Evolutionary conservation across 1,140 invertebrate genomes (phyloP).

Genomic region (Tetragonula clypearis): DNA sequence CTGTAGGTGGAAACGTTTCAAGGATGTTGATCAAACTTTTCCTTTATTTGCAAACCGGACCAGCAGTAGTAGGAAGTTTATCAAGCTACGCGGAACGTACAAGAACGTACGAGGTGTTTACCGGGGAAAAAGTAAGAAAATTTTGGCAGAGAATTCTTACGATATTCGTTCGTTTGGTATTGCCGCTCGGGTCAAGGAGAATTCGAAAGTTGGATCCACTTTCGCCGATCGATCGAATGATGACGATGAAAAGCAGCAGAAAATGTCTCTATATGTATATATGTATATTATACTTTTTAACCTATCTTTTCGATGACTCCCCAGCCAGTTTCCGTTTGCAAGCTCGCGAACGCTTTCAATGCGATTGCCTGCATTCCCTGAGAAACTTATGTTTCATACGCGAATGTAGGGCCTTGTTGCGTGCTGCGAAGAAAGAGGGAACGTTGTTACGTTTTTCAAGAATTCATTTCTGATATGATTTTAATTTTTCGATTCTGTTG

Average conservation of each 20-base stretch:
- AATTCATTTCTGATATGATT: background rate
- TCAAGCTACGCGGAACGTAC: background rate
- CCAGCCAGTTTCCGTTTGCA: background rate
- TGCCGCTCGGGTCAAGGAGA: conserved; percentile 11
- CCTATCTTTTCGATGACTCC: background rate
- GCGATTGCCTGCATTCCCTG: background rate
- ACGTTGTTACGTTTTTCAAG: too few relatives aligned
- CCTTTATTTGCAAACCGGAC: background rate
- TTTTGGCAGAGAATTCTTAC: conserved; percentile 5
- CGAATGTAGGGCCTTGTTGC: background rate
- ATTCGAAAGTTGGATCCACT: background rate
- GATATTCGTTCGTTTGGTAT: background rate
- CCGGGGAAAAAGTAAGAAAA: background rate
- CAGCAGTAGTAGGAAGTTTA: background rate
- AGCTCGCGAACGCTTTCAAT: background rate
- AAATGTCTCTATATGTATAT: background rate
- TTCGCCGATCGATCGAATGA: conserved; percentile 1
- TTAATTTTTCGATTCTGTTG: background rate
- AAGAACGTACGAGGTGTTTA: background rate
- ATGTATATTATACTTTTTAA: background rate
- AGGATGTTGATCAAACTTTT: conserved; percentile 8
- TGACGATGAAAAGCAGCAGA: background rate
- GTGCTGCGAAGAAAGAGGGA: too few relatives aligned
- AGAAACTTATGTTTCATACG: background rate
- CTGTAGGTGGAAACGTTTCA: background rate